phyloP scores from a whole-genome alignment of 2,888 invertebrate genomes.

The Lypha dubia region DNA sequence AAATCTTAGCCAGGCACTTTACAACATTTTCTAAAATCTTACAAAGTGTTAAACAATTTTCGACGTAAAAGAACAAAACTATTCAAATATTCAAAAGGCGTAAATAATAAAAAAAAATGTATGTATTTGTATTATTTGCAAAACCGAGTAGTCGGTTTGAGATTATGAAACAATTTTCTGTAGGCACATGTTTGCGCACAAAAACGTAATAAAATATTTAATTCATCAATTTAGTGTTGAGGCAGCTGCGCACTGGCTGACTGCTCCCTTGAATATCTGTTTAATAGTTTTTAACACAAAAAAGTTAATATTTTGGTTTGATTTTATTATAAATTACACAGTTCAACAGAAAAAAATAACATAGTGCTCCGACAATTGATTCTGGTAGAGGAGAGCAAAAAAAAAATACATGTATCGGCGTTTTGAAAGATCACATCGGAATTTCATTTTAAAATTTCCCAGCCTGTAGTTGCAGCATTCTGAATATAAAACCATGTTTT shows the following conservation, averaged over 20 bases:
- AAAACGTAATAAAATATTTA: conserved; percentile 24
- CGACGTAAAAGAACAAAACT: conserved; percentile 33
- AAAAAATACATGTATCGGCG: too few relatives aligned
- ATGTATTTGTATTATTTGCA: conserved; percentile 19
- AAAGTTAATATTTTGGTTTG: not conserved
- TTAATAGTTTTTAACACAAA: conserved; percentile 12
- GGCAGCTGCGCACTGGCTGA: not conserved
- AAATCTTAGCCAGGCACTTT: not conserved
- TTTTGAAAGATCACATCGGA: too few relatives aligned
- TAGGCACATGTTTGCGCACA: conserved; percentile 45
- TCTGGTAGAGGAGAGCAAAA: too few relatives aligned
- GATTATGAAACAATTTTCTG: conserved; percentile 26
- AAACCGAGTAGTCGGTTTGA: conserved; percentile 8
- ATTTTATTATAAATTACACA: too few relatives aligned
- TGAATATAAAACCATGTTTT: too few relatives aligned
- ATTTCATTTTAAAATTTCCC: too few relatives aligned
- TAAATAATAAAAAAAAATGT: conserved; percentile 32
- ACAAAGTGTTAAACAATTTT: conserved; percentile 40
- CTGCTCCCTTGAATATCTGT: conserved; percentile 54
- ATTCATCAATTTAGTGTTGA: conserved; percentile 19
- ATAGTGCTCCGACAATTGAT: too few relatives aligned
- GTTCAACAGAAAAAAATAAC: too few relatives aligned
- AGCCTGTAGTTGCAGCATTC: too few relatives aligned
- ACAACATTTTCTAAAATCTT: not conserved
- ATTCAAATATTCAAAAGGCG: conserved; percentile 54